phyloP scores from a whole-genome alignment of 2,888 invertebrate species.

The Seira ritae region DNA sequence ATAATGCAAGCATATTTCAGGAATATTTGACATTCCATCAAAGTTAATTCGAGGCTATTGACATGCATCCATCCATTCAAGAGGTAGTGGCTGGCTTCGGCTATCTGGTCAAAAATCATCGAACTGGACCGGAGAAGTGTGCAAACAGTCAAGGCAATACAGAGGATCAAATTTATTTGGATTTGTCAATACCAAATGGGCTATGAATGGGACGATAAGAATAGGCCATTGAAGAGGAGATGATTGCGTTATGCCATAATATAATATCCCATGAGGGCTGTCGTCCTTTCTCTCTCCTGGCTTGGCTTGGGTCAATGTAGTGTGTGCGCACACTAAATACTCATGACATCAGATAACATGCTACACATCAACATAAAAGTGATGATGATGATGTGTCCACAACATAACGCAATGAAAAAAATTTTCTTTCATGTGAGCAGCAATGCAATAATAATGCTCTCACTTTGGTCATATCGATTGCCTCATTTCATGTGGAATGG shows the following conservation, averaged over 20 bases:
- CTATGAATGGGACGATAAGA: background rate
- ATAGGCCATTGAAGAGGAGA: background rate
- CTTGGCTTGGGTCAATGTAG: background rate
- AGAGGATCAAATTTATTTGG: background rate
- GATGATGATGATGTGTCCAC: background rate
- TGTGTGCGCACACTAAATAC: background rate
- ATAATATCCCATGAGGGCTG: background rate
- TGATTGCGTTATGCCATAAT: background rate
- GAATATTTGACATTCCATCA: too few relatives aligned
- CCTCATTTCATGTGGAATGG: conserved; percentile 1
- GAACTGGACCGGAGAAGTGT: background rate
- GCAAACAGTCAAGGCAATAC: background rate
- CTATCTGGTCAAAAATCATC: too few relatives aligned
- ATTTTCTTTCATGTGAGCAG: too few relatives aligned
- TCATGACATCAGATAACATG: conserved; percentile 7
- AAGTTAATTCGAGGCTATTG: conserved; percentile 6
- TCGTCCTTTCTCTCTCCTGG: background rate
- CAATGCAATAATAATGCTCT: background rate
- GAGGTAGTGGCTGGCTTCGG: too few relatives aligned
- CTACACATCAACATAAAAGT: conserved; percentile 3
- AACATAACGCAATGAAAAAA: background rate
- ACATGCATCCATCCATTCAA: background rate
- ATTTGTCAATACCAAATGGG: background rate
- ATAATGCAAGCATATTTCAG: too few relatives aligned
- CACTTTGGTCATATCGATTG: conserved; percentile 10